A percentile compares a stretch with the other conserved stretches of the same genome.
These are phyloP conservation scores for Erebia epiphron DNA, from an alignment of 2,888 invertebrate genomes.

Conservation along the genomic window DNA sequence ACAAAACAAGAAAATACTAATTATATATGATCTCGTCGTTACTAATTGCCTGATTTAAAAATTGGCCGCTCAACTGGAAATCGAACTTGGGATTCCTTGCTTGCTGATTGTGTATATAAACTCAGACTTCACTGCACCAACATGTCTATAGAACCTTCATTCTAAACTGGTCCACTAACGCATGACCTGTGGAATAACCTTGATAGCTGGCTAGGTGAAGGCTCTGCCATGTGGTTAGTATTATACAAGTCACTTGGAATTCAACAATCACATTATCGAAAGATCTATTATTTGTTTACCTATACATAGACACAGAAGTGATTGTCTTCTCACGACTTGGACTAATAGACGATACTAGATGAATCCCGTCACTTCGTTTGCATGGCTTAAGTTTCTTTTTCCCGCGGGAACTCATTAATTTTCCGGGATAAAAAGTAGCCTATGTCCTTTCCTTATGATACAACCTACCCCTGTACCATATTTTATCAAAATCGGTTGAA, in stretches of 20 bases:
- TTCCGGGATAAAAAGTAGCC: no score
- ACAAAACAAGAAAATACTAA: no score
- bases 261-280: slow-evolving; percentile 24
- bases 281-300: slow-evolving; percentile 12
- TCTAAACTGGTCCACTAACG: not conserved
- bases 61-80: not conserved
- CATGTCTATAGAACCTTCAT: slow-evolving; percentile 8
- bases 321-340: slow-evolving; percentile 15
- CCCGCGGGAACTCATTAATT: no score
- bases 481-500: no score
- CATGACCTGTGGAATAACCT: slow-evolving; percentile 60
- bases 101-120: not conserved
- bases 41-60: no score
- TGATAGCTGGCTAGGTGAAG: slow-evolving; percentile 49
- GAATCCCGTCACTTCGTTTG: no score
- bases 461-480: no score
- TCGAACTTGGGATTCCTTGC: no score
- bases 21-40: no score
- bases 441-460: no score
- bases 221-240: slow-evolving; percentile 33
- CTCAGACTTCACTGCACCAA: not conserved
- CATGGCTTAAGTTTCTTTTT: no score
- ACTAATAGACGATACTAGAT: no score
- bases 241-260: slow-evolving; percentile 23
- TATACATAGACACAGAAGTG: slow-evolving; percentile 1